Evolutionary conservation across 2,888 invertebrate genomes (phyloP), one percentile per base, ranked within the genome.

Genomic region (Drosophila sordidula): DNA sequence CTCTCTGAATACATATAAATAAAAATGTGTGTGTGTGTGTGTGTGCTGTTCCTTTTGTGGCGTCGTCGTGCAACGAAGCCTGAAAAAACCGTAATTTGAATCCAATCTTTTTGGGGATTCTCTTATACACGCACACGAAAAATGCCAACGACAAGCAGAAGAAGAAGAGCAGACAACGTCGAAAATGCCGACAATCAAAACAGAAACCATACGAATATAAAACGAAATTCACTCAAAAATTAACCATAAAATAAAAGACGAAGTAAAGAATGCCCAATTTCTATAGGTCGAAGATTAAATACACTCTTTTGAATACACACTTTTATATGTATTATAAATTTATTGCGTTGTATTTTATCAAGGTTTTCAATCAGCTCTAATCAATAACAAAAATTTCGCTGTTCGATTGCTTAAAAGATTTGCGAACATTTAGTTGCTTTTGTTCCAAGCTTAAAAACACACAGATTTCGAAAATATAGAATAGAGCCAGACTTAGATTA

Each of bases 51-150:
- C 70, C 70, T 75, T 73, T 70, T 69, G 66, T 65, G 54, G 47
- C 63, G 59, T 50, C 51, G 78, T 64, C 63, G 76, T 57, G 75
- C 80, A 86, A 42, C 81, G 87, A 83, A 83, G 89, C 81, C 89
- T 80, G 72, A 87, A 87, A 87, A 85, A 87, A 87, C 71, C 61
- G 89, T 85, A 85, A 85, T 85, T 85, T 85, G 88, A 85, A 80
- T 87, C 87, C 89, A 89, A 89, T 85, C 80, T 81, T 89, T 73
- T 83, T 69, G 46, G 82, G 79, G 70, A 81, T 87, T 84, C 85
- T 85, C 78, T 69, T 71, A 65, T 74, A 49, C 50, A 49, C 68
- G 50, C 41, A 49, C 58, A 62, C 67, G 41, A 64, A 59, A 62
- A 42, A 63, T 52, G 45, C 51, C 25, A 55, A 51, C 26, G 18